Evolutionary conservation across 2,888 invertebrate genomes (phyloP), one percentile per base, ranked within the genome.

Genomic region (Lumbricus terrestris): DNA sequence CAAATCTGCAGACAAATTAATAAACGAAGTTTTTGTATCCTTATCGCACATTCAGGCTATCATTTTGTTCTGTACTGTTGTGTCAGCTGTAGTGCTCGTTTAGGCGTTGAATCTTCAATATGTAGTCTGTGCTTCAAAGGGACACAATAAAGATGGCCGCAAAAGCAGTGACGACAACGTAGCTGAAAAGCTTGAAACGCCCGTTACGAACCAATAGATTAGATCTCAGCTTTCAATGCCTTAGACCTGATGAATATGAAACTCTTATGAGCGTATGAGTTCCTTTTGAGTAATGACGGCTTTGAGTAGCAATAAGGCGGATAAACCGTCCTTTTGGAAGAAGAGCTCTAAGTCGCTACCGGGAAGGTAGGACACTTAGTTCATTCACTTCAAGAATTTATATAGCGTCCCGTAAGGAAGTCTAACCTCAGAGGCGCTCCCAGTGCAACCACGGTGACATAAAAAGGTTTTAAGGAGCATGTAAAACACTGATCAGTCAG

Each of bases 301-400:
- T 34, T 35, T 85, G 16, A 85, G 85, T 85, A 37, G 85, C 37
- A 85, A 35, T 85, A 85, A 85, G 85, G 23, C 85, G 85, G 85
- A 37, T 23, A 85, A 85, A 18, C 54, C 89, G 69, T 89, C 89
- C 11, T 89, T 89, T 47, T 89, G 89, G 89, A 89, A 89, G 89
- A 69, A 47, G 89, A 69, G 42, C 34, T 33, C 89, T 20, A 54
- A 89, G n/a, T 89, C 89, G 33, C 23, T 89, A 37, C 89, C 89
- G 18, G 89, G 89, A 47, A 89, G 89, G 89, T 89, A 89, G 33
- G 89, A 88, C 20, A 6, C 20, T 47, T 47, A 47, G 47, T 40
- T n/a, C n/a, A n/a, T n/a, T n/a, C n/a, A n/a, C n/a, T n/a, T n/a
- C n/a, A n/a, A n/a, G n/a, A n/a, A n/a, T n/a, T n/a, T n/a, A n/a